These are phyloP conservation scores for Tinamus guttatus DNA, from an alignment of 2,113 vertebrate species.

Conservation along the genomic window DNA sequence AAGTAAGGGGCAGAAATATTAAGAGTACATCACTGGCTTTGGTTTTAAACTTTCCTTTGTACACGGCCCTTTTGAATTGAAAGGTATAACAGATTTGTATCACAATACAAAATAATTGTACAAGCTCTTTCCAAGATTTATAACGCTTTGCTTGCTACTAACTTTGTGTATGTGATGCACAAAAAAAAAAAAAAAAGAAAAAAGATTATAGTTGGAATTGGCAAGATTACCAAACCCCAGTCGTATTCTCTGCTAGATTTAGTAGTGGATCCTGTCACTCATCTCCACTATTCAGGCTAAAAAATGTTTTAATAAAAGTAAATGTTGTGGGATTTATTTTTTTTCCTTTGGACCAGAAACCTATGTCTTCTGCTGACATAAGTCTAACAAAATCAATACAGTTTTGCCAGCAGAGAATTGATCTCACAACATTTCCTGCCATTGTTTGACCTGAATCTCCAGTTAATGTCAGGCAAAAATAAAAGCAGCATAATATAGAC, in stretches of 20 bases:
- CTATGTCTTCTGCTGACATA: neutral
- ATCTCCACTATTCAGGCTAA: neutral
- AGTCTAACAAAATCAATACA: constrained; percentile 17
- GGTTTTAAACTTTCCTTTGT: neutral
- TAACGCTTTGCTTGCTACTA: neutral
- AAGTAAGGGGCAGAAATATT: neutral
- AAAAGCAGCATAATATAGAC: neutral
- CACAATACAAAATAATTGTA: neutral
- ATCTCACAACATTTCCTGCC: neutral
- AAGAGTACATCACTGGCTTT: neutral
- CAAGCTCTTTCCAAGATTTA: neutral
- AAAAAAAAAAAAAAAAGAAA: neutral
- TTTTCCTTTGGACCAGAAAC: neutral
- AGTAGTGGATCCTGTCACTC: neutral
- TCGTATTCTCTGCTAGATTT: neutral
- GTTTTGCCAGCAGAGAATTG: neutral
- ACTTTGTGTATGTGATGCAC: neutral
- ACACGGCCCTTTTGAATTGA: neutral
- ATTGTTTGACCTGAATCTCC: neutral
- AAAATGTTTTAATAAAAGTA: constrained; percentile 27
- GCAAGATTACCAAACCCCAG: neutral
- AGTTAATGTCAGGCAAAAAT: neutral
- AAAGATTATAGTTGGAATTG: neutral
- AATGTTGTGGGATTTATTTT: neutral
- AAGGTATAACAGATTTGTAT: neutral